Evolutionary conservation across 2,888 invertebrate genomes (phyloP), one percentile per base, ranked within the genome.

Genomic region (Acleris cristana): DNA sequence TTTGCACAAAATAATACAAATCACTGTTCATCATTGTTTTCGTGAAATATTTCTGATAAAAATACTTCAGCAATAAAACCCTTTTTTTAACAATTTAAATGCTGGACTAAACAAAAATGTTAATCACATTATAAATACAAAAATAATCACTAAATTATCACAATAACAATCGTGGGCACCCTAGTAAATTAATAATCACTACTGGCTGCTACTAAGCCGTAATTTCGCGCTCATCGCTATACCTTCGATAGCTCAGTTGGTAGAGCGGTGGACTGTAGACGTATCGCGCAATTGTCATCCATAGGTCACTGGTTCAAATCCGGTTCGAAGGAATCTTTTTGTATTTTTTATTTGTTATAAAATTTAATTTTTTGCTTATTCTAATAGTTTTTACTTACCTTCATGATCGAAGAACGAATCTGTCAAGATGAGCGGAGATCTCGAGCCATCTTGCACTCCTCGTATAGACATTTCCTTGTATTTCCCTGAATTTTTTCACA

Each of bases 251-350:
- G 73, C 72, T 72, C 71, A 74, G 73, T 72, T 72, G 84, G 72
- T 72, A 72, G 72, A 73, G 73, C 73, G 73, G 73, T 73, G 72
- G 73, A 72, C 72, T 72, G 73, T 72, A 73, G 72, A 64, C 69
- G 70, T 67, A 51, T 44, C 30, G 21, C 4, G 21, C 44, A 12
- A 44, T 48, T 80, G 93, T 71, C 53, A 93, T 93, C 94, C 94
- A 94, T 94, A 94, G 94, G 94, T 94, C 94, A 92, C 94, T 94
- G 94, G 94, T 94, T 94, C 94, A 93, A 94, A 93, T 93, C 93
- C 93, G 93, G 93, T 92, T 93, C 93, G 93, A 93, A 93, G 93
- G 93, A 93, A 51, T 71, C 45, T 79, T 80, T 85, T 81, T 81
- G 65, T 52, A 72, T 69, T 72, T 48, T 72, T 65, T 57, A 71